Conservation (phyloP, 1,140 invertebrate genomes). For the Bombyx mori region DNA sequence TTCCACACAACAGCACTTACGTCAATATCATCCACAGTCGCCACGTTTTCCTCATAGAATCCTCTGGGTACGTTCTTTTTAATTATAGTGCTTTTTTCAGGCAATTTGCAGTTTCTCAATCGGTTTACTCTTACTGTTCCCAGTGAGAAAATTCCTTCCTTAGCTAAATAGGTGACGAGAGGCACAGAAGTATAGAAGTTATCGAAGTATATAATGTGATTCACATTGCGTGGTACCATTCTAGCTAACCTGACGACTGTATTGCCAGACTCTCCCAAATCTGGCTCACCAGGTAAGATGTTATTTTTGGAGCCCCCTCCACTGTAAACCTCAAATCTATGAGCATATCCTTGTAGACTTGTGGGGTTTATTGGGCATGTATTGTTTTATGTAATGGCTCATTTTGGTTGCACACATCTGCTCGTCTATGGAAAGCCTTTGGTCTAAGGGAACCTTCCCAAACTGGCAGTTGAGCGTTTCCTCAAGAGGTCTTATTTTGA, state of each 20-base stretch:
- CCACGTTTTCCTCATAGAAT: slow-evolving; percentile 30
- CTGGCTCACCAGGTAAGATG: slow-evolving; percentile 8
- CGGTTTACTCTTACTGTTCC: slow-evolving; percentile 43
- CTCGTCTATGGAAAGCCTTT: slow-evolving; percentile 12
- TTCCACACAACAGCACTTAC: slow-evolving; percentile 31
- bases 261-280: slow-evolving; percentile 9
- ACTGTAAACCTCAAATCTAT: slow-evolving; percentile 9
- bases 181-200: slow-evolving; percentile 10
- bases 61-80: slow-evolving; percentile 35
- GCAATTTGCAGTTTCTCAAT: slow-evolving; percentile 33
- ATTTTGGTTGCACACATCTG: slow-evolving; percentile 13
- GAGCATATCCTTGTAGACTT: slow-evolving; percentile 9
- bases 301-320: slow-evolving; percentile 8
- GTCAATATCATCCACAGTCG: slow-evolving; percentile 30
- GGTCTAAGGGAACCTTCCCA: slow-evolving; percentile 12
- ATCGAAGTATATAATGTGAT: slow-evolving; percentile 12
- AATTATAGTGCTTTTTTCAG: slow-evolving; percentile 36
- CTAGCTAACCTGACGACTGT: slow-evolving; percentile 13
- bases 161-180: slow-evolving; percentile 12
- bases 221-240: slow-evolving; percentile 13
- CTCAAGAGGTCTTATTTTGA: slow-evolving; percentile 13
- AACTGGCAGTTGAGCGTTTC: slow-evolving; percentile 12
- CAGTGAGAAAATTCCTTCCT: slow-evolving; percentile 32
- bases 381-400: slow-evolving; percentile 9
- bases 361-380: slow-evolving; percentile 9